Evolutionary conservation across 2,888 invertebrate genomes (phyloP).

Genomic region (Limnephilus marmoratus): DNA sequence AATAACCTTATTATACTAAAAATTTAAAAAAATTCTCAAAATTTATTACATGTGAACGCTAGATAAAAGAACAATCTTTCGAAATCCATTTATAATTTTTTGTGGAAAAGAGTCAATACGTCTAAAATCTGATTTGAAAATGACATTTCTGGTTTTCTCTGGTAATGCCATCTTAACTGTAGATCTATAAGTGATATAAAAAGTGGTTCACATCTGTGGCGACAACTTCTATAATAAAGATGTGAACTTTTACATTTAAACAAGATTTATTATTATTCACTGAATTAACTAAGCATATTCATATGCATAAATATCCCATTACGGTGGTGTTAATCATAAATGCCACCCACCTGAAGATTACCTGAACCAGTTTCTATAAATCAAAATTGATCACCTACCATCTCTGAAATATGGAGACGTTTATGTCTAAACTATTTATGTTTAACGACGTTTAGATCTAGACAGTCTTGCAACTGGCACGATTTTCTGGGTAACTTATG

Average conservation of each 20-base stretch:
- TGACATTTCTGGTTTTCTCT: too few relatives aligned
- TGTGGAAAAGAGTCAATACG: too few relatives aligned
- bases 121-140: too few relatives aligned
- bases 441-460: neutral
- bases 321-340: neutral
- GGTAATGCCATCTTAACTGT: too few relatives aligned
- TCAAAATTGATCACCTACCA: neutral
- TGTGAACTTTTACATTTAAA: neutral
- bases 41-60: too few relatives aligned
- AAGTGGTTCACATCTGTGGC: neutral
- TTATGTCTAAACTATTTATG: neutral
- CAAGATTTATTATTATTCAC: neutral
- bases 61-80: too few relatives aligned
- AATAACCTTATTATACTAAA: too few relatives aligned
- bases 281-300: neutral
- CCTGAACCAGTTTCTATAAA: neutral
- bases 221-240: neutral
- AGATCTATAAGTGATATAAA: too few relatives aligned
- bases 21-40: too few relatives aligned
- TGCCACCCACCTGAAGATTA: neutral
- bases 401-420: neutral
- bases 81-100: too few relatives aligned
- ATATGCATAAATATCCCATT: constrained; percentile 2
- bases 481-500: neutral
- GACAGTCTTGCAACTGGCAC: neutral